Evolutionary conservation across 35 echinoderm and acorn worm genomes (phyloP), one percentile per base, ranked within the genome.

Genomic region (Patiria miniata): DNA sequence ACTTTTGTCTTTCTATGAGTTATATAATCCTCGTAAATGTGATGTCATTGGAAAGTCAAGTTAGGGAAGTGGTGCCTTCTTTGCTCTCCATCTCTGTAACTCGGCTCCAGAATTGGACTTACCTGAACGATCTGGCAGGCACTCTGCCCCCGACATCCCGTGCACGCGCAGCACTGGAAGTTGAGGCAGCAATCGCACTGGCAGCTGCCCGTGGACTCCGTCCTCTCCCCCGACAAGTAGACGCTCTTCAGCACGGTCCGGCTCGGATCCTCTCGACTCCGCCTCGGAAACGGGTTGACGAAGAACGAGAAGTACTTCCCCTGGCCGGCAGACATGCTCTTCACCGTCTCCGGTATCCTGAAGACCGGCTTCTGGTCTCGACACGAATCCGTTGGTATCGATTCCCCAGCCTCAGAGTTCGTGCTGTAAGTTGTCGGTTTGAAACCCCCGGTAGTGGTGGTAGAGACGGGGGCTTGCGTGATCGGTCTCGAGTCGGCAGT

Each of bases 271-370:
- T 89, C 85, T 37, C 58, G 79, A 85, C 54, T 87, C 58, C 85
- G 88, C 60, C 94, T 93, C 28, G 94, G 94, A 40, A 88, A 93
- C 17, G 91, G 90, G 59, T 97, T 97, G 54, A 97, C 87, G 52
- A 97, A 97, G 78, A 97, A 92, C 51, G 94, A 97, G 60, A 97
- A 97, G 87, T 89, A 97, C 82, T 89, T 97, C 65, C 94, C 94
- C 34, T 93, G 86, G 28, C 91, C 94, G n/a, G 83, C 54, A 7
- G 90, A 95, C 14, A 93, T 87, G 68, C 55, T 84, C 57, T 88
- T 88, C 19, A 91, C 76, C 60, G 86, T 86, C 42, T 89, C 78
- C 28, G 85, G 94, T 33, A 91, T 86, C 89, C 78, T 91, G 47
- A 87, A 92, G 21, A 36, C 51, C 44, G 51, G 15, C 32, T 10